Evolutionary conservation across 2,113 vertebrate genomes (phyloP), one percentile per base, ranked within the genome.

Genomic region (Rhea americana): DNA sequence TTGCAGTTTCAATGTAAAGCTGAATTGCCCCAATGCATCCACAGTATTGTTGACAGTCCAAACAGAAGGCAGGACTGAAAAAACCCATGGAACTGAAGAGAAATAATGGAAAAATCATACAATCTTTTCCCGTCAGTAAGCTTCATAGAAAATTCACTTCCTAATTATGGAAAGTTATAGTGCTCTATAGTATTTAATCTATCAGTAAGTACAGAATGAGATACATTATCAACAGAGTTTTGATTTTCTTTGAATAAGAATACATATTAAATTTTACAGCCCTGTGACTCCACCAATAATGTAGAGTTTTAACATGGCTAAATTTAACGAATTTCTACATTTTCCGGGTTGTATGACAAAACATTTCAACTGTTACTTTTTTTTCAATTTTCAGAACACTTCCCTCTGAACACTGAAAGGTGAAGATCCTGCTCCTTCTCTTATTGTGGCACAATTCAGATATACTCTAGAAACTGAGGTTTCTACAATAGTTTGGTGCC

Each of bases 371-470:
- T 50, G 17, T 37, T 86, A 6, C 6, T 35, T 35, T 35, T 35
- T 61, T 71, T 28, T 26, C 18, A n/a, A 26, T 13, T 59, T 65
- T 32, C 56, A 89, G 37, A 86, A 41, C 25, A 22, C 30, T 50
- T 47, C 25, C 17, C 83, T 55, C 5, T 0, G 0, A 73, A 41
- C 25, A 22, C 3, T 0, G 18, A 18, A 13, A 78, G 26, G 50
- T 25, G 47, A 50, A 88, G 73, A 58, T 37, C 71, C 59, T 80
- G 86, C 47, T 41, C 70, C n/a, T 45, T 56, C 47, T 78, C 66
- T 66, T 19, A 0, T 0, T 0, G 2, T 21, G 47, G 45, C 0
- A 0, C 21, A 59, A 84, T 47, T 63, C n/a, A 6, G 2, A 28
- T 45, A 1, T 2, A 9, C 12, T 22, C 21, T n/a, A 30, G 65